These are phyloP conservation scores for Oceanodroma leucorhoa DNA, from an alignment of 2,797 vertebrate species.

Conservation along the genomic window DNA sequence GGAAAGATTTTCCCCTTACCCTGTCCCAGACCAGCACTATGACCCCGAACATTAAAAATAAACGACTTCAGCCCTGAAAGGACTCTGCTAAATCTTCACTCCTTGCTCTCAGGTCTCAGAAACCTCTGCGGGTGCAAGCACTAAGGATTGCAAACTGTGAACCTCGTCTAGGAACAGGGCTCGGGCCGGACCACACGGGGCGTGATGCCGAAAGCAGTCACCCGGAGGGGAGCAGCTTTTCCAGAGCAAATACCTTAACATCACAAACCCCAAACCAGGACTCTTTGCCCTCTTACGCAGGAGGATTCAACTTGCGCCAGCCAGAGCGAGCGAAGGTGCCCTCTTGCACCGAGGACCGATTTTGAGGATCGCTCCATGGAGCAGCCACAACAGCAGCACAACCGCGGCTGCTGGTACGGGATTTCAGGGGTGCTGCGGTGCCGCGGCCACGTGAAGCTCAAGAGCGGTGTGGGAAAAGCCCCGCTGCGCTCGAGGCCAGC, in stretches of 20 bases:
- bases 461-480: background rate
- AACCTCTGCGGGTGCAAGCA: background rate
- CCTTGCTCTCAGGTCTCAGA: background rate
- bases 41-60: background rate
- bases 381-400: no score
- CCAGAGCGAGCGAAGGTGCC: fast-evolving
- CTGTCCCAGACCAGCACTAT: background rate
- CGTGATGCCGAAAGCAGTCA: background rate
- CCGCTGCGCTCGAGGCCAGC: fast-evolving
- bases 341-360: background rate
- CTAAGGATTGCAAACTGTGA: background rate
- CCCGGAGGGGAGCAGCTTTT: background rate
- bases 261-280: background rate
- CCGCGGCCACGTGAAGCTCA: fast-evolving
- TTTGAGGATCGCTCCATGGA: fast-evolving
- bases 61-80: background rate
- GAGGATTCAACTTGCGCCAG: background rate
- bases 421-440: background rate
- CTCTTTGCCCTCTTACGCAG: fast-evolving
- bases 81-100: background rate
- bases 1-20: background rate
- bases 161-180: fast-evolving
- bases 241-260: background rate
- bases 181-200: fast-evolving
- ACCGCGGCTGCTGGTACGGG: no score